A percentile compares a stretch with the other conserved stretches of the same genome.
phyloP scores from a whole-genome alignment of 2,113 vertebrate genomes.

The Tauraco erythrolophus region DNA sequence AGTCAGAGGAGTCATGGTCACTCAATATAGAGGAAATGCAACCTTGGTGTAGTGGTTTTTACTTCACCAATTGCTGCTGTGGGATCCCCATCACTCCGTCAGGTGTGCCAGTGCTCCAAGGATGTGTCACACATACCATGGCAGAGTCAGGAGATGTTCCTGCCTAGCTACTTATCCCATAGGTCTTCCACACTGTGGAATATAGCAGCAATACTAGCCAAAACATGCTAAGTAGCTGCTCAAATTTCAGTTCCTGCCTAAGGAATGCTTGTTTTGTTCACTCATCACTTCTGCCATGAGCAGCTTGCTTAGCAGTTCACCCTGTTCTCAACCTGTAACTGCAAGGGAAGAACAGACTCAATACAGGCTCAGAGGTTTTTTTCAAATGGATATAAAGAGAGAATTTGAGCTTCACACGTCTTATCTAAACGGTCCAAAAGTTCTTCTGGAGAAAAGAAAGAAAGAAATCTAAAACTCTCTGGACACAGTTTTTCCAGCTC shows the following conservation, averaged over 20 bases:
- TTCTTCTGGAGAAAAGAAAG: constrained; percentile 14
- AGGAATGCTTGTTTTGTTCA: background rate
- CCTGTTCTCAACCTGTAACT: constrained; percentile 33
- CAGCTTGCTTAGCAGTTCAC: constrained; percentile 31
- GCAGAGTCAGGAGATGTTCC: background rate
- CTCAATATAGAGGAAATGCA: background rate
- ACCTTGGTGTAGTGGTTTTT: background rate
- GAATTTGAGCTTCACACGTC: constrained; percentile 34
- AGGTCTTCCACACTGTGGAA: background rate
- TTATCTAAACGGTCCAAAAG: constrained; percentile 11
- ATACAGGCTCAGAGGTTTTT: constrained; percentile 33
- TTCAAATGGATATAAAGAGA: constrained; percentile 9
- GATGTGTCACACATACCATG: rapidly evolving
- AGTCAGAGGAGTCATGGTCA: background rate
- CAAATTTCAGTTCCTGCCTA: background rate
- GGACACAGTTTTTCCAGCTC: constrained; percentile 52
- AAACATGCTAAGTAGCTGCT: background rate
- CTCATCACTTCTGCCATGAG: background rate
- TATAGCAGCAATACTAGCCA: background rate
- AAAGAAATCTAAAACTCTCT: constrained; percentile 23
- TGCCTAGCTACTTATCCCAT: background rate
- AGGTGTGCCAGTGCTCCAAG: background rate
- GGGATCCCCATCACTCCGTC: background rate
- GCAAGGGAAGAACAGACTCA: background rate
- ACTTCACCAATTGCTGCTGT: background rate